Evolutionary conservation across 30 jellyfish, hydroid and myxozoan species (phyloP).

Genomic region (Catostylus mosaicus): DNA sequence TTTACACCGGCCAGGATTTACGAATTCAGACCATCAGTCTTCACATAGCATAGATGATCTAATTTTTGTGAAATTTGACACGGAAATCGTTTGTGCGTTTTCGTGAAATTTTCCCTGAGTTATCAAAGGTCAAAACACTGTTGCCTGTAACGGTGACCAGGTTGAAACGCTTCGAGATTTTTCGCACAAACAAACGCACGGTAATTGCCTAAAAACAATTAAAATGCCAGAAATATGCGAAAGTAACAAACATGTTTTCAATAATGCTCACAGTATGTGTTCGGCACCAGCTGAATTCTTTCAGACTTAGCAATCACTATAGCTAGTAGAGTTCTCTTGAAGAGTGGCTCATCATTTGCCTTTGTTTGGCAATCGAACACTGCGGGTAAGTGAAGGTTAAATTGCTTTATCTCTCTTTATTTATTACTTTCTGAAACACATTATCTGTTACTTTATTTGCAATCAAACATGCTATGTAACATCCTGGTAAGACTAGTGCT

Average conservation of each 20-base stretch:
- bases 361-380: conserved; percentile 19
- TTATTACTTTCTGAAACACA: no score
- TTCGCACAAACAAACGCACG: conserved; percentile 19
- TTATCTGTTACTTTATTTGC: no score
- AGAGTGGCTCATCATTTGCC: not conserved
- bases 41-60: no score
- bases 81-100: no score
- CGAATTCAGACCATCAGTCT: no score
- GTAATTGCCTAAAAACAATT: conserved; percentile 11
- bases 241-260: conserved; percentile 22
- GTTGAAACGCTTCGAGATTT: not conserved
- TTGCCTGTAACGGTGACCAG: not conserved
- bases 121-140: conserved; percentile 4
- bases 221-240: not conserved
- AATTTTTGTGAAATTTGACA: no score
- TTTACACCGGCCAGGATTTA: no score
- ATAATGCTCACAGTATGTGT: conserved; percentile 14
- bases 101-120: not conserved
- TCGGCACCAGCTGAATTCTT: conserved; percentile 10
- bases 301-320: not conserved
- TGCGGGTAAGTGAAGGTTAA: not conserved
- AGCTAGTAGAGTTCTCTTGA: not conserved
- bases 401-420: no score
- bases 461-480: no score
- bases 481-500: no score